Evolutionary conservation across 37 sponge, comb jelly and placozoan genomes (phyloP), one percentile per base, ranked within the genome.

Genomic region (Geodia barretti): DNA sequence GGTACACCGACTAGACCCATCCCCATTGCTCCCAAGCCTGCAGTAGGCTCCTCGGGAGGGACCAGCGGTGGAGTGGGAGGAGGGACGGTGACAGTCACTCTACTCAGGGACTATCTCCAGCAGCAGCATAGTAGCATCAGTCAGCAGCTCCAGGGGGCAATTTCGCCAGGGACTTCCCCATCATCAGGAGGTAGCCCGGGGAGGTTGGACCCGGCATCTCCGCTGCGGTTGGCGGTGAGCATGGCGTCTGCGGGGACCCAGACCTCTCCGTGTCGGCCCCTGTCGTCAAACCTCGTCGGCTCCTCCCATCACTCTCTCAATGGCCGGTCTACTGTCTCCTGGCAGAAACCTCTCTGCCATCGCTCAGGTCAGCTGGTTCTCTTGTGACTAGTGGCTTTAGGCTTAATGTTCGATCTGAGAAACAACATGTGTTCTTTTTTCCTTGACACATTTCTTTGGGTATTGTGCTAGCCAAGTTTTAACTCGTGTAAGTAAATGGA

Each of bases 11-110:
- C 65, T 8, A 58, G 36, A 1, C 74, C 74, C 29, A 34, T 75
- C 0, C 72, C 82, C 31, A 88, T 83, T 65, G 89, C 83, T 25
- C 83, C 89, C 63, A 88, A 77, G 67, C 89, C 88, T 1, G 54
- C 54, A 14, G n/a, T n/a, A n/a, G n/a, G n/a, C n/a, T n/a, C n/a
- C n/a, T n/a, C n/a, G n/a, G n/a, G n/a, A n/a, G n/a, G n/a, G n/a
- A n/a, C n/a, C n/a, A n/a, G n/a, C n/a, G n/a, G n/a, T n/a, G n/a
- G n/a, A n/a, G n/a, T n/a, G n/a, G n/a, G n/a, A n/a, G n/a, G n/a
- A 66, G 71, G 71, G 32, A 31, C 31, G 36, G 76, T 58, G 23
- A 58, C 23, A 4, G 76, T 41, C 5, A 75, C 76, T 5, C 60
- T 41, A 21, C 31, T 59, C 11, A 34, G 54, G 7, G 54, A 47